Conservation (phyloP, 2,888 invertebrate genomes). For the Nudaria mundana region DNA sequence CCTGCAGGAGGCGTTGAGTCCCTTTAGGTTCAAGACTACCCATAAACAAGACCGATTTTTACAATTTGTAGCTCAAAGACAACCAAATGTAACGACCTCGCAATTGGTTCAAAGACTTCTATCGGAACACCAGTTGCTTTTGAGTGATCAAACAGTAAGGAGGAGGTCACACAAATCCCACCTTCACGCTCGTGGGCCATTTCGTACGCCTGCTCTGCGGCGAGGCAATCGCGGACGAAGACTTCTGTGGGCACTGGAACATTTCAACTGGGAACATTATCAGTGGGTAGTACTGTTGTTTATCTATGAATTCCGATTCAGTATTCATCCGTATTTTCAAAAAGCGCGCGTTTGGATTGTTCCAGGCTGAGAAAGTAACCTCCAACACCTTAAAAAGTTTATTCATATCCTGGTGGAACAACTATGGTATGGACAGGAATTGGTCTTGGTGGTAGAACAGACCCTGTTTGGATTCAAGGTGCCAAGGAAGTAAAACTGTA, state of each 20-base stretch:
- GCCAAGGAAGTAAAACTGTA: too few species aligned
- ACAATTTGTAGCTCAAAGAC: conserved; percentile 8
- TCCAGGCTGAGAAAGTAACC: conserved; percentile 7
- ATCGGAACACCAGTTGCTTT: conserved; percentile 6
- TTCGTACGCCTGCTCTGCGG: conserved; percentile 7
- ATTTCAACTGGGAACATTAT: conserved; percentile 4
- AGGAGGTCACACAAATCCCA: conserved; percentile 17
- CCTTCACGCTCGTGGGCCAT: conserved; percentile 16
- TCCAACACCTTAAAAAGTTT: background rate
- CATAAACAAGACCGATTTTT: conserved; percentile 8
- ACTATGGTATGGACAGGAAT: too few species aligned
- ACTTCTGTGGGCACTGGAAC: background rate
- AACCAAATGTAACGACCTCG: conserved; percentile 9
- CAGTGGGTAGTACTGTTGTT: conserved; percentile 9
- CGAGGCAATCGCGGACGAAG: background rate
- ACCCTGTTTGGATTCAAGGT: too few species aligned
- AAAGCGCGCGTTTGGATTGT: conserved; percentile 1
- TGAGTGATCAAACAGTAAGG: conserved; percentile 18
- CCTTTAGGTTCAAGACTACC: background rate
- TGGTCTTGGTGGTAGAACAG: too few species aligned
- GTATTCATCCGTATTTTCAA: conserved; percentile 9
- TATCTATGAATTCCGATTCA: conserved; percentile 11
- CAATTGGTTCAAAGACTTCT: conserved; percentile 5
- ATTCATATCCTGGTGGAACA: too few species aligned
- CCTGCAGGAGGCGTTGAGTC: too few species aligned